Conservation (phyloP, 64 coral and sea anemone species). For the Acropora tenuis region DNA sequence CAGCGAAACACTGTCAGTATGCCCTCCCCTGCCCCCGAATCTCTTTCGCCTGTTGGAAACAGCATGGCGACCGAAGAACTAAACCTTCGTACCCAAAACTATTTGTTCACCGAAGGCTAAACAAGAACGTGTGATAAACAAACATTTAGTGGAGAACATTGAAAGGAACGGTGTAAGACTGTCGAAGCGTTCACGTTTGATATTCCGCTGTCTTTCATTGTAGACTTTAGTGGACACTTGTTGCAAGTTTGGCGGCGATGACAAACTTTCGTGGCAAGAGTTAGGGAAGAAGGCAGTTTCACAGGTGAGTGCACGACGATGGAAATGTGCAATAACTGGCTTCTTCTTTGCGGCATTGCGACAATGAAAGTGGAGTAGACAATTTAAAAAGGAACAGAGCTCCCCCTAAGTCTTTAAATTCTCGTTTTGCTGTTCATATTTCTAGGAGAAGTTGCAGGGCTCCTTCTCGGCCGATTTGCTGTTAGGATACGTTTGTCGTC, state of each 20-base stretch:
- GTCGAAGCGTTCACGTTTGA: too few relatives aligned
- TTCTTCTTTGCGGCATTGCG: too few relatives aligned
- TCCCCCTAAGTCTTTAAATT: too few relatives aligned
- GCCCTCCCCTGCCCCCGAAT: neutral
- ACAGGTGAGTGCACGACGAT: conserved; percentile 26
- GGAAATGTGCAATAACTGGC: too few relatives aligned
- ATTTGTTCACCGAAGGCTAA: too few relatives aligned
- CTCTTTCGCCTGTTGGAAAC: too few relatives aligned
- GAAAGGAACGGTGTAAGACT: too few relatives aligned
- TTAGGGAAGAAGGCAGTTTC: conserved; percentile 70
- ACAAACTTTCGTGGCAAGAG: conserved; percentile 88
- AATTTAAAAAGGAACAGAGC: neutral
- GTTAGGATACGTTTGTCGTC: conserved; percentile 75
- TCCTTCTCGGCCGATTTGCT: conserved; percentile 57
- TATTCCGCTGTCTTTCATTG: neutral
- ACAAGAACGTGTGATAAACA: too few relatives aligned
- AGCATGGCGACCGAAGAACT: too few relatives aligned
- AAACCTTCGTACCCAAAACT: too few relatives aligned
- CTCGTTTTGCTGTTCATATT: neutral
- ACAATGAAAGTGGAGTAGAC: too few relatives aligned
- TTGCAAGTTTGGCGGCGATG: conserved; percentile 91
- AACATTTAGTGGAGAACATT: too few relatives aligned
- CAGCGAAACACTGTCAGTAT: neutral
- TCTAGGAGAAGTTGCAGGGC: conserved; percentile 58
- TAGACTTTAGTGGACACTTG: conserved; percentile 78